Evolutionary conservation across 2,888 invertebrate genomes (phyloP), one percentile per base, ranked within the genome.

Genomic region (Trachelus tabidus): DNA sequence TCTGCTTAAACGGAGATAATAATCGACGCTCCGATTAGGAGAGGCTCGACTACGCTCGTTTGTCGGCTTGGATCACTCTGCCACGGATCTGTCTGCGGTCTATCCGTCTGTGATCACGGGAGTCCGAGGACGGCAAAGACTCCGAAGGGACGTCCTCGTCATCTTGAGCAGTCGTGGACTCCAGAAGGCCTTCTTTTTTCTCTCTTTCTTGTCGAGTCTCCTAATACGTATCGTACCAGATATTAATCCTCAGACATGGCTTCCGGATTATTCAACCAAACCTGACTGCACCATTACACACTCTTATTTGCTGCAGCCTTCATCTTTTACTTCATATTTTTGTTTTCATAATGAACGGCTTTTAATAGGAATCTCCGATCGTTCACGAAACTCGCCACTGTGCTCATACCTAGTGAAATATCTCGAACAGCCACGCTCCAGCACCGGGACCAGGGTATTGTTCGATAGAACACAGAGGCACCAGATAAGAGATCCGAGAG

Each of bases 1-100:
- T 84, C 79, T 82, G 81, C 83, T 86, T 83, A 81, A 86, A 84
- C 83, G 79, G 84, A 87, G 84, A 87, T 87, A 85, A 87, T 87
- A 83, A 86, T 87, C 84, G 79, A 80, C 79, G 82, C 82, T 83
- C 85, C 85, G 85, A 85, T 87, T 86, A 85, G 86, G 81, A 80
- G 82, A 73, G 73, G 34, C 37, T 31, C 37, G 68, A 37, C 56
- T 12, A 3, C 37, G 69, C 74, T 30, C 35, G 56, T 56, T 56
- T 56, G 56, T 56, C 56, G 56, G 56, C 35, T 34, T 23, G 37
- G 35, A 74, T 30, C 33, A 35, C 74, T 34, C 74, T 30, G 34
- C 74, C 33, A 74, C 11, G 30, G 68, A 34, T 71, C n/a, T 33
- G 76, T 71, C 33, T 74, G 71, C 71, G 76, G 23, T 73, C 35